phyloP scores from a whole-genome alignment of 2,888 invertebrate species.

The Drosophila incognita region DNA sequence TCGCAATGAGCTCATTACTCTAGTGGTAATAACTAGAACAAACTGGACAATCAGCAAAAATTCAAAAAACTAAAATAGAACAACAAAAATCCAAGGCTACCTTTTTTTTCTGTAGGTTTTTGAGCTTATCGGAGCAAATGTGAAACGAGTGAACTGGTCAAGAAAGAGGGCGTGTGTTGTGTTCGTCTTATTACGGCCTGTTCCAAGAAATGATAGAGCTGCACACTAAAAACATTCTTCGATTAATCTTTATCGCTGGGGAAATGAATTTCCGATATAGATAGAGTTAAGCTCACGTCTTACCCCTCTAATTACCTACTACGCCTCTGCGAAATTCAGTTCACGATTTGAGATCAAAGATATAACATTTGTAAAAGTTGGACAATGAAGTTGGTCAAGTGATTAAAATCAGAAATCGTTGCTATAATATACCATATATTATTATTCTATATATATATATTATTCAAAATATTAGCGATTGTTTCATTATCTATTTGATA shows the following conservation, averaged over 20 bases:
- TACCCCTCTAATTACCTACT: background rate
- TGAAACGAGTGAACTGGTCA: constrained; percentile 48
- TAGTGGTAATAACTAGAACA: constrained; percentile 28
- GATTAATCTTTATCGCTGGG: constrained; percentile 19
- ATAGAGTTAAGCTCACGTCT: background rate
- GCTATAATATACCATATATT: background rate
- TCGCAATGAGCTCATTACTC: constrained; percentile 69
- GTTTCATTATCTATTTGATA: background rate
- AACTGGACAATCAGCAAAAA: background rate
- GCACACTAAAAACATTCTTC: background rate
- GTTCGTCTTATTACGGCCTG: constrained; percentile 21
- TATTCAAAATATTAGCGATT: background rate
- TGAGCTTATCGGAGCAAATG: constrained; percentile 21
- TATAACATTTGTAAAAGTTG: background rate
- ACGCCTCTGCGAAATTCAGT: background rate
- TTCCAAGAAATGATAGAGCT: constrained; percentile 43
- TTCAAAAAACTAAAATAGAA: no score
- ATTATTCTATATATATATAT: no score
- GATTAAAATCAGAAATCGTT: background rate
- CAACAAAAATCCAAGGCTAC: constrained; percentile 21
- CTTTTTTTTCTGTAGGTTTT: background rate
- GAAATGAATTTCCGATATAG: constrained; percentile 44
- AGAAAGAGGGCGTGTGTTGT: constrained; percentile 68
- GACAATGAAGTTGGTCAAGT: background rate
- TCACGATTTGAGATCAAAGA: background rate